A percentile compares a stretch with the other conserved stretches of the same genome.
Evolutionary conservation across 1,140 invertebrate genomes (phyloP).

Genomic region (Neodiprion virginianus): DNA sequence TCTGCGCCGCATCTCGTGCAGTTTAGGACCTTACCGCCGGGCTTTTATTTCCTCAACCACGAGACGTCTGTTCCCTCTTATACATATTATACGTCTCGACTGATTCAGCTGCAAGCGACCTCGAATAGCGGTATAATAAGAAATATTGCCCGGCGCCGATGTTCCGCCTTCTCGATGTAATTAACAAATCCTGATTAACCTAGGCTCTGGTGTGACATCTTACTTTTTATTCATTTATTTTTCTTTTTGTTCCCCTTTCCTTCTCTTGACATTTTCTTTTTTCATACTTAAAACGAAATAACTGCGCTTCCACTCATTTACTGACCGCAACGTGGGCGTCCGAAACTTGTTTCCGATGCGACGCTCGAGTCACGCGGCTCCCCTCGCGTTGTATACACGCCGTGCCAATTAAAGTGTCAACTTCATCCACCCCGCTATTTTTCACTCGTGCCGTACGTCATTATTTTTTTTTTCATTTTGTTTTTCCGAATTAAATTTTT

Average conservation of each 20-base stretch:
- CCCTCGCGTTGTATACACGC: neutral
- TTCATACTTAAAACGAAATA: neutral
- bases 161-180: no score
- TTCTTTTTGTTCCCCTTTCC: no score
- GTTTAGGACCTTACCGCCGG: no score
- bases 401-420: constrained; percentile 7
- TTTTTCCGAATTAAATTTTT: neutral
- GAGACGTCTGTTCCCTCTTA: constrained; percentile 29
- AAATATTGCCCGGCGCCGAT: no score
- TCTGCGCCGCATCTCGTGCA: neutral
- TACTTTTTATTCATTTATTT: no score
- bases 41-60: neutral
- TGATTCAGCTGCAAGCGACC: no score
- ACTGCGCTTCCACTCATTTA: neutral
- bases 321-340: constrained; percentile 1
- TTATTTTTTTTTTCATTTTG: neutral
- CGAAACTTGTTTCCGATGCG: neutral
- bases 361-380: neutral
- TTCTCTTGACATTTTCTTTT: no score
- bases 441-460: neutral
- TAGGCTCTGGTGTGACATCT: no score
- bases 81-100: constrained; percentile 31
- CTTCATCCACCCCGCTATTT: constrained; percentile 4
- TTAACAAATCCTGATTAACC: no score
- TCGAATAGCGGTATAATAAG: no score